Evolutionary conservation across 2,888 invertebrate genomes (phyloP).

Genomic region (Zaprionus bogoriensis): DNA sequence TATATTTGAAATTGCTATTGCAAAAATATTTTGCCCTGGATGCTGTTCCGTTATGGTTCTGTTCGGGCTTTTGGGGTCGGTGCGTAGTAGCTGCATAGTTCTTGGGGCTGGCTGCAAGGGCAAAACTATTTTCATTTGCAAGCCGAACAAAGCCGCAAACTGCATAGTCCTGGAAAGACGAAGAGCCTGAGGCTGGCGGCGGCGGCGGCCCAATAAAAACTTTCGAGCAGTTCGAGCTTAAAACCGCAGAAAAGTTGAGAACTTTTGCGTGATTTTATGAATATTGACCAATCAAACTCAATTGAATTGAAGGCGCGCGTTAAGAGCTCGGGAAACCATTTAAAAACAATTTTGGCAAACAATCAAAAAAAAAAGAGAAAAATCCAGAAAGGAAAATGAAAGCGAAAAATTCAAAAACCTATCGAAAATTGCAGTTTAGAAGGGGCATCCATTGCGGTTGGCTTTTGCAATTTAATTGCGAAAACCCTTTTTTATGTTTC

Average conservation of each 20-base stretch:
- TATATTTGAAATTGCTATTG: slow-evolving; percentile 16
- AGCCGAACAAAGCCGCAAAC: slow-evolving; percentile 65
- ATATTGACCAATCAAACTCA: slow-evolving; percentile 74
- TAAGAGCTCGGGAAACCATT: slow-evolving; percentile 59
- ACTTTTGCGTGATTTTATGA: slow-evolving; percentile 62
- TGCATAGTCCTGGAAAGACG: slow-evolving; percentile 6
- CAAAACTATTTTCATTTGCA: slow-evolving; percentile 73
- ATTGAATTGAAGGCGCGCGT: slow-evolving; percentile 51
- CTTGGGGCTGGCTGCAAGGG: slow-evolving; percentile 21
- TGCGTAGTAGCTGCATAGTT: slow-evolving; percentile 12
- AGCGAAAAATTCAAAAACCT: background rate
- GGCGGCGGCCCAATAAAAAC: slow-evolving; percentile 47
- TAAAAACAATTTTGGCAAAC: slow-evolving; percentile 59
- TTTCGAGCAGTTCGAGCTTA: slow-evolving; percentile 46
- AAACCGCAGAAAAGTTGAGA: slow-evolving; percentile 70
- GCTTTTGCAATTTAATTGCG: slow-evolving; percentile 50
- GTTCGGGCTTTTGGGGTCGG: slow-evolving; percentile 10
- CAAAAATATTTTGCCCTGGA: slow-evolving; percentile 40
- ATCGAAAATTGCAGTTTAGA: slow-evolving; percentile 34
- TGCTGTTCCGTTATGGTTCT: slow-evolving; percentile 21
- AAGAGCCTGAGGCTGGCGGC: background rate
- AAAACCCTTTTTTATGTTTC: slow-evolving; percentile 20
- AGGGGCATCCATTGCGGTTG: slow-evolving; percentile 10
- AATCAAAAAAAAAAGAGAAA: slow-evolving; percentile 12
- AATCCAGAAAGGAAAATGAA: slow-evolving; percentile 14